Base-by-base conservation (phyloP, 2,888 invertebrate genomes). In the Xylota sylvarum region DNA sequence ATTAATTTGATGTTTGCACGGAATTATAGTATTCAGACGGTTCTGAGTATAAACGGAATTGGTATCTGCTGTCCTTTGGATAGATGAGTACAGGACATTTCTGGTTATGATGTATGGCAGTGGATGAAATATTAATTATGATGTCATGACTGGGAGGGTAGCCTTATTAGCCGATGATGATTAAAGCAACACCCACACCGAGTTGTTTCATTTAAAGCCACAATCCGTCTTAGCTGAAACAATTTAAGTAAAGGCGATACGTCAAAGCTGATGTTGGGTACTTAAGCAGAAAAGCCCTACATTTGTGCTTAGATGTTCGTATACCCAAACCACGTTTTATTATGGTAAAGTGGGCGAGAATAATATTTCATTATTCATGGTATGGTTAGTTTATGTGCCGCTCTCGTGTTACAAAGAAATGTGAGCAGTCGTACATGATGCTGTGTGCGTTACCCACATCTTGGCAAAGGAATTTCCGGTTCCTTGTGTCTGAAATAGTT, bases 381-480 rank as follows among this genome's bases (percentile, higher is more conserved):
- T 69, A 55, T 67, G 67, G 46, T 84, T 67, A 60, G 12, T 84
- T 84, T 78, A 79, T 84, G 55, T 83, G 60, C 65, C 73, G 52
- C 19, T 76, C 37, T 17, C 27, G 17, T 19, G 62, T 37, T 17
- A 73, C 52, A 84, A 84, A 79, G 62, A 43, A 69, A 67, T 78
- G 72, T 43, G 67, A 37, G 62, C 72, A 73, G 62, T 73, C 72
- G 60, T 60, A 65, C 43, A 60, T 65, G 46, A 52, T 60, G 27
- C 48, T 48, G 14, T 64, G 43, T 5, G 40, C 27, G 55, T 52
- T 48, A 17, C 30, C 52, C 40, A 35, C 40, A 60, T 62, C 9
- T 60, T 27, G 55, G 62, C 80, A 84, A 84, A 84, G 79, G 84
- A 79, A 84, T 84, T 84, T 84, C 84, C 84, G 74, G 79, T 70